Evolutionary conservation across 2,113 vertebrate species (phyloP).

Genomic region (Daubentonia madagascariensis): DNA sequence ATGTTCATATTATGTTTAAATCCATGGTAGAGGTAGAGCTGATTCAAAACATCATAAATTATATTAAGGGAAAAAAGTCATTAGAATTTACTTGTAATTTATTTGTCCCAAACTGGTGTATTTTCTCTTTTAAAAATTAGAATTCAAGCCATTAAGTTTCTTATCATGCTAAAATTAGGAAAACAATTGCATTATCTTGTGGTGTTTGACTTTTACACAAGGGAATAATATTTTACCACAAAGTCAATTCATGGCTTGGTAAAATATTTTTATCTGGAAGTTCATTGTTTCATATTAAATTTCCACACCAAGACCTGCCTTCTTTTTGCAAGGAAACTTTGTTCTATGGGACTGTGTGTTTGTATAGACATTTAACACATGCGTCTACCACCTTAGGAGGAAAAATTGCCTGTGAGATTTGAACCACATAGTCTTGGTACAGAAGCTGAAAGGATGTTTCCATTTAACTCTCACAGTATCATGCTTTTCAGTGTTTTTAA

Average conservation of each 20-base stretch:
- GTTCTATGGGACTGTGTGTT: background rate
- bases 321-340: background rate
- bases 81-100: background rate
- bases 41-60: background rate
- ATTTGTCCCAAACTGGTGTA: background rate
- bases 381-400: background rate
- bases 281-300: background rate
- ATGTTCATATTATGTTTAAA: background rate
- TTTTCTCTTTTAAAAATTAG: slow-evolving; percentile 4
- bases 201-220: background rate
- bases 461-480: background rate
- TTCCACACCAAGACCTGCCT: background rate
- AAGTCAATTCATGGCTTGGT: background rate
- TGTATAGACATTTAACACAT: background rate
- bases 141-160: background rate
- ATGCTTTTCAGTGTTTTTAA: background rate
- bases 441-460: background rate
- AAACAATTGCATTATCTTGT: background rate
- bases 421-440: background rate
- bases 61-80: background rate
- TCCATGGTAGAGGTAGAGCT: background rate
- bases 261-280: background rate
- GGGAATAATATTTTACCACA: background rate
- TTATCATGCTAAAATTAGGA: background rate
- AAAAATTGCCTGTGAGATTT: background rate